A percentile compares a stretch with the other conserved stretches of the same genome.
Conservation (phyloP, 1,140 invertebrate species). For the Drosophila bifasciata region DNA sequence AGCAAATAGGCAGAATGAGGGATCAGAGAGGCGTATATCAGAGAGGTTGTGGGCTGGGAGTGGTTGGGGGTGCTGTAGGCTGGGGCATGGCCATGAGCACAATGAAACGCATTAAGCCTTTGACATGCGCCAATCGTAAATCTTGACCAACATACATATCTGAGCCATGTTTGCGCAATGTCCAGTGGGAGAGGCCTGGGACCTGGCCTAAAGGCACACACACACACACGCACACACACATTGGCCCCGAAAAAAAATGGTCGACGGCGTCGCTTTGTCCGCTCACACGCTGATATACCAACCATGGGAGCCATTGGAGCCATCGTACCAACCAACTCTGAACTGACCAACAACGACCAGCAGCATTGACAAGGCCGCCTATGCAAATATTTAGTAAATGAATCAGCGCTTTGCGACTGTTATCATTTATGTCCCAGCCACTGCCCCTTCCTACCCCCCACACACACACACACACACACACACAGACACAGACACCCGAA, state of each 20-base stretch:
- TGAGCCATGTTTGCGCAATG: slow-evolving; percentile 74
- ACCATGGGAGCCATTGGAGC: not conserved
- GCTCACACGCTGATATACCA: slow-evolving; percentile 41
- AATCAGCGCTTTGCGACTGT: slow-evolving; percentile 83
- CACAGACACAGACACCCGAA: not conserved
- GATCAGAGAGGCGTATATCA: too few species aligned
- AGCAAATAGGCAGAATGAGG: slow-evolving; percentile 59
- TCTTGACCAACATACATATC: slow-evolving; percentile 83
- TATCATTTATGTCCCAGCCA: slow-evolving; percentile 74
- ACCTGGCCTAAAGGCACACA: slow-evolving; percentile 1
- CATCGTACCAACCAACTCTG: slow-evolving; percentile 12
- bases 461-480: not conserved
- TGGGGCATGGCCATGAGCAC: slow-evolving; percentile 5
- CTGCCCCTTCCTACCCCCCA: slow-evolving; percentile 2
- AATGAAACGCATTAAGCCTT: slow-evolving; percentile 72
- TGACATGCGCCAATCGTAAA: slow-evolving; percentile 83
- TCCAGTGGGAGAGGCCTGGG: not conserved
- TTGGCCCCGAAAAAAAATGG: slow-evolving; percentile 45
- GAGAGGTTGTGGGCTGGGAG: slow-evolving; percentile 4
- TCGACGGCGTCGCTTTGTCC: slow-evolving; percentile 64
- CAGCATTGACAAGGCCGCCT: slow-evolving; percentile 83
- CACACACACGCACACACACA: too few species aligned
- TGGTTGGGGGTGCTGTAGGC: not conserved
- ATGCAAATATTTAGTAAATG: slow-evolving; percentile 84
- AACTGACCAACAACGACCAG: slow-evolving; percentile 33